Conservation (phyloP, 2,888 invertebrate species). For the Anthoptus insignis region DNA sequence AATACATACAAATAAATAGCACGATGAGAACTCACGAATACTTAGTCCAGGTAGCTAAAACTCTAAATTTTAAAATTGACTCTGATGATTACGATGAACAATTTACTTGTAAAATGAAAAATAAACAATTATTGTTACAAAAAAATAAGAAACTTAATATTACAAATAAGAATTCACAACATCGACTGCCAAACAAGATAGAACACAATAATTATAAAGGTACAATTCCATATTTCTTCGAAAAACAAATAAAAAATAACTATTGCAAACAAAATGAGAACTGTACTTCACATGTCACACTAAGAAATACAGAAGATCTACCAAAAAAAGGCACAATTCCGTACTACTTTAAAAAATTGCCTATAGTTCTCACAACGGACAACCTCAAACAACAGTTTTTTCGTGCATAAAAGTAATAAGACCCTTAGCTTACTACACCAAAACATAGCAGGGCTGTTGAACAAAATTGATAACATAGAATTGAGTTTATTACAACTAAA, state of each 20-base stretch:
- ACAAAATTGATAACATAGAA: neutral
- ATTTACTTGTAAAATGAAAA: neutral
- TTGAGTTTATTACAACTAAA: neutral
- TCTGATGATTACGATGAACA: constrained; percentile 8
- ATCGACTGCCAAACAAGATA: neutral
- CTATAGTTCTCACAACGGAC: neutral
- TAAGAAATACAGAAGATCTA: neutral
- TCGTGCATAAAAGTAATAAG: neutral
- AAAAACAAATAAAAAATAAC: constrained; percentile 2
- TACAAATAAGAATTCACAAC: neutral
- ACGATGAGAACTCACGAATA: neutral
- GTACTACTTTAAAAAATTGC: constrained; percentile 7
- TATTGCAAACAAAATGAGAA: neutral
- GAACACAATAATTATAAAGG: constrained; percentile 6
- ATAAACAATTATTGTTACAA: neutral
- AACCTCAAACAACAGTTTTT: constrained; percentile 2
- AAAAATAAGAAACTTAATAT: neutral
- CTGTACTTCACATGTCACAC: neutral
- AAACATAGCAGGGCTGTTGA: constrained; percentile 1
- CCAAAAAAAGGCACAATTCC: constrained; percentile 9
- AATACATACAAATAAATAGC: neutral
- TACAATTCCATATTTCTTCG: constrained; percentile 13
- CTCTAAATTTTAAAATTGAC: constrained; percentile 10
- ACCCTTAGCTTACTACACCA: neutral
- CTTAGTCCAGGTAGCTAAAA: neutral